Base-by-base conservation (phyloP, 2,888 invertebrate species). In the Drosophila tanythrix region DNA sequence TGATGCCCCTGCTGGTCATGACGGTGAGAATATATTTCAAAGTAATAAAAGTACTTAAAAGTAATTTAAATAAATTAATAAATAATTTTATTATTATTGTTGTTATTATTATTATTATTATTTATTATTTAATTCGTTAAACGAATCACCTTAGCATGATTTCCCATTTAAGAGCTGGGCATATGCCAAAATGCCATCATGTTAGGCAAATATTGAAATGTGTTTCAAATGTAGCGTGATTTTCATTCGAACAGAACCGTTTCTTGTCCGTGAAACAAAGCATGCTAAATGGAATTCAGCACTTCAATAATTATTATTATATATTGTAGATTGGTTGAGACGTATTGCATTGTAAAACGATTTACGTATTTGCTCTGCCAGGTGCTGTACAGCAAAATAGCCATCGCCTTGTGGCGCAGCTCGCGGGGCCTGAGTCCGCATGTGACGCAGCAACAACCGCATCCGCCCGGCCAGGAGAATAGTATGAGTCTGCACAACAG, bases 321-420 rank as follows among this genome's bases (percentile, higher is more conserved):
- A 27, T 48, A 27, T 7, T 40, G n/a, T 27, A 13, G 27, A 29
- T 59, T 25, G 29, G 3, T 33, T 25, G n/a, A 18, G 40, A 52
- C 38, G 46, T 40, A 48, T 8, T 46, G 21, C 10, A 25, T 25
- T 46, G 46, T 3, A 21, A 46, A 40, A 5, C 38, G 13, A 33
- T 55, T 27, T 25, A 53, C 33, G 25, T 52, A 40, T 58, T 74
- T 57, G 43, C 25, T 33, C 33, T 59, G 59, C 15, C 65, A 96
- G 96, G 94, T 96, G 48, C 94, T 98, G 40, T 98, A 98, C 92
- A 96, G 96, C 40, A 95, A 96, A 86, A 98, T 98, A 65, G 97
- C 97, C 4, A 95, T 97, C 31, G 96, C 96, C 0, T 93, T 98
- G 46, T 98, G 98, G 97, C 95, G 94, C 93, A 96, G 96, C 84